Evolutionary conservation across 1,140 invertebrate genomes (phyloP).

Genomic region (Telenomus remus): DNA sequence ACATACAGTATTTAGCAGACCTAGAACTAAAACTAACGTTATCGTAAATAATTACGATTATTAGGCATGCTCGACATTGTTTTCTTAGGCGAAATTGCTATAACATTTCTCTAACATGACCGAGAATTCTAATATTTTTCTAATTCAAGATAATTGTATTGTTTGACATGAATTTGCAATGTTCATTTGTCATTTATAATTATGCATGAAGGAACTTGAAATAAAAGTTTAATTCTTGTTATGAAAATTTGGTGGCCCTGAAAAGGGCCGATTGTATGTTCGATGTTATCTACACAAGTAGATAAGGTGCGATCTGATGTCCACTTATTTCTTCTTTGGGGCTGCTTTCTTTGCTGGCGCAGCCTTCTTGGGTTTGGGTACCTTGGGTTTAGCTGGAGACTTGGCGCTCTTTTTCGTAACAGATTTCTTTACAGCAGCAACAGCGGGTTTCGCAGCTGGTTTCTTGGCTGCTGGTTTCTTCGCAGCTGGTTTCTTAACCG

Average conservation of each 20-base stretch:
- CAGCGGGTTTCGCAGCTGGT: background rate
- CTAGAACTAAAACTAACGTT: too few relatives aligned
- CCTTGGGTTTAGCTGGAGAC: conserved; percentile 1
- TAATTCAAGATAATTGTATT: too few relatives aligned
- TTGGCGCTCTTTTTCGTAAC: background rate
- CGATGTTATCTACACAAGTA: background rate
- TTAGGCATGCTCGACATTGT: too few relatives aligned
- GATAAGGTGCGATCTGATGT: background rate
- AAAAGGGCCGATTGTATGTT: conserved; percentile 3
- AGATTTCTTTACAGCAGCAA: background rate
- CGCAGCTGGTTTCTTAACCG: background rate
- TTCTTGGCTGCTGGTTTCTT: background rate
- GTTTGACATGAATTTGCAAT: too few relatives aligned
- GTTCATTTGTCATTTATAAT: too few relatives aligned
- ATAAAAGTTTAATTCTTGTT: background rate
- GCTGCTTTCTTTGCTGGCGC: background rate
- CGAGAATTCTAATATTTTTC: too few relatives aligned
- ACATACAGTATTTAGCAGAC: too few relatives aligned
- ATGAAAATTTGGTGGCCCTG: background rate
- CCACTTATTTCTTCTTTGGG: conserved; percentile 2
- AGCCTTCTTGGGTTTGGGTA: background rate
- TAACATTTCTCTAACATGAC: too few relatives aligned
- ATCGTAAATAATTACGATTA: too few relatives aligned
- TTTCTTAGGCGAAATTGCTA: too few relatives aligned
- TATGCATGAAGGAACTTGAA: too few relatives aligned